Conservation (phyloP, 2,113 vertebrate genomes). For the Sander lucioperca region DNA sequence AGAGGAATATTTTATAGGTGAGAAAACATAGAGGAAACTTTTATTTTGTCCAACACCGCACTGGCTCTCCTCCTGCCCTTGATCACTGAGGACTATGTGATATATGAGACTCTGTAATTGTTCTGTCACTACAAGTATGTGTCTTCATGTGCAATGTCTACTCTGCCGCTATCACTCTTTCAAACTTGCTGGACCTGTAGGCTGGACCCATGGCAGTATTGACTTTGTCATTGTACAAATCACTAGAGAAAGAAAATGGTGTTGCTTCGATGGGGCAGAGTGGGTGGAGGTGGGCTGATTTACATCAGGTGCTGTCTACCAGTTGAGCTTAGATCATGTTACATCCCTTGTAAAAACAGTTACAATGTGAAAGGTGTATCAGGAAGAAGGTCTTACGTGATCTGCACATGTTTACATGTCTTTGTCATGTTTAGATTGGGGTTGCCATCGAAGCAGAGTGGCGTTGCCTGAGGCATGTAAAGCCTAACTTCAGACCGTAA, state of each 20-base stretch:
- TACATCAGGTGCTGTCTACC: slow-evolving; percentile 4
- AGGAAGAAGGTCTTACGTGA: neutral
- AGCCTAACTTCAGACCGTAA: slow-evolving; percentile 8
- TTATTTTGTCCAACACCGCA: slow-evolving; percentile 21
- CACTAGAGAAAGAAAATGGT: slow-evolving; percentile 41
- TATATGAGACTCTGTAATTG: slow-evolving; percentile 68
- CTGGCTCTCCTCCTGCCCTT: slow-evolving; percentile 8
- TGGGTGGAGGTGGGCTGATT: slow-evolving; percentile 33
- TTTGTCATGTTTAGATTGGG: slow-evolving; percentile 13
- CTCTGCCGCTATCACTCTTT: slow-evolving; percentile 45
- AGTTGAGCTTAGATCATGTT: slow-evolving; percentile 11
- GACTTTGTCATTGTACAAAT: slow-evolving; percentile 58
- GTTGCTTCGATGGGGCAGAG: slow-evolving; percentile 20
- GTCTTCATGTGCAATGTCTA: slow-evolving; percentile 46
- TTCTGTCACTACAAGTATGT: slow-evolving; percentile 70
- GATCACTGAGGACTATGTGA: slow-evolving; percentile 42
- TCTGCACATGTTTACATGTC: neutral
- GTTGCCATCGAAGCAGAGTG: neutral
- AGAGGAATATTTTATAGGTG: slow-evolving; percentile 19
- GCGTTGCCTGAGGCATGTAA: neutral
- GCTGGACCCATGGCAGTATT: slow-evolving; percentile 30
- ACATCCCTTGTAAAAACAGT: slow-evolving; percentile 23
- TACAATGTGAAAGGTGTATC: slow-evolving; percentile 6
- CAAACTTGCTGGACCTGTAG: slow-evolving; percentile 34
- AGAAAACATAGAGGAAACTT: slow-evolving; percentile 17